phyloP scores from a whole-genome alignment of 2,888 invertebrate species.

The Eilema depressum region DNA sequence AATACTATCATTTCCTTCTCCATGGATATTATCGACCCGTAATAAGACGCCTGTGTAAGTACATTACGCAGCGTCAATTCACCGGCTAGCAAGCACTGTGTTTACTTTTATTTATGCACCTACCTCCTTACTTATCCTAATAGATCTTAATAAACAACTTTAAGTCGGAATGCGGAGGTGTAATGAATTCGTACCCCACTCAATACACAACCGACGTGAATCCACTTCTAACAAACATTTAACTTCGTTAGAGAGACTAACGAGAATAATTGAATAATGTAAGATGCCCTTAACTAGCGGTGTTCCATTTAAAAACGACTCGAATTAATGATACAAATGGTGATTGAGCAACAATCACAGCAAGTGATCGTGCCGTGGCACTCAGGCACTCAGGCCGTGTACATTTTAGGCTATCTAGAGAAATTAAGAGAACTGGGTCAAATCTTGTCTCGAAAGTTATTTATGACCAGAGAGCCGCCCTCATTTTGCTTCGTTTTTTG shows the following conservation, averaged over 20 bases:
- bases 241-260: background rate
- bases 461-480: background rate
- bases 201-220: background rate
- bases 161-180: too few species aligned
- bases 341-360: background rate
- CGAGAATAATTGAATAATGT: background rate
- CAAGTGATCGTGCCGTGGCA: too few species aligned
- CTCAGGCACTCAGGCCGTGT: too few species aligned
- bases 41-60: too few species aligned
- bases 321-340: background rate
- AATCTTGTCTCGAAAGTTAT: constrained; percentile 1
- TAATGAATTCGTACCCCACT: background rate
- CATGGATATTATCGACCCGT: too few species aligned
- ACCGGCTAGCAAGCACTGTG: too few species aligned
- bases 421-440: background rate
- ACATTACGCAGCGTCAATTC: too few species aligned
- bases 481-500: background rate
- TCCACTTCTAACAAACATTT: constrained; percentile 1
- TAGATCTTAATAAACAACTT: too few species aligned
- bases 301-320: background rate
- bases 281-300: background rate
- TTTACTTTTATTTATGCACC: too few species aligned
- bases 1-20: too few species aligned
- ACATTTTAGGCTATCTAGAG: background rate
- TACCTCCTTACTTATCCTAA: too few species aligned